A percentile compares a stretch with the other conserved stretches of the same genome.
Evolutionary conservation across 30 jellyfish, hydroid and myxozoan genomes (phyloP).

Genomic region (Hydra vulgaris): DNA sequence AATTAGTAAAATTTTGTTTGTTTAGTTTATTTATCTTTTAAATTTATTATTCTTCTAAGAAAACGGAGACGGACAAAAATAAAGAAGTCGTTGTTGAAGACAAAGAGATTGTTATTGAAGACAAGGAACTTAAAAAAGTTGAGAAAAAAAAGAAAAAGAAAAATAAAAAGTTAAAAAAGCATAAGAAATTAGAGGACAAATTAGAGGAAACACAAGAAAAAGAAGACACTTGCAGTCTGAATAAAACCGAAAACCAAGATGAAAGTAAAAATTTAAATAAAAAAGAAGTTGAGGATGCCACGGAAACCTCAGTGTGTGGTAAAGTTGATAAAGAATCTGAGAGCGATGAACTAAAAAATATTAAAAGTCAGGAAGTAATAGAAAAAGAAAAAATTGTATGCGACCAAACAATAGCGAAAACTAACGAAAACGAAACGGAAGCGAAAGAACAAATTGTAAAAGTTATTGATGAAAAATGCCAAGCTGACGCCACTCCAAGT

Average conservation of each 20-base stretch:
- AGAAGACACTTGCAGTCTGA: not conserved
- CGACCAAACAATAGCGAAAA: too few relatives aligned
- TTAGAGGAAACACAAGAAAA: not conserved
- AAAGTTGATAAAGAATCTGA: not conserved
- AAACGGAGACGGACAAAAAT: too few relatives aligned
- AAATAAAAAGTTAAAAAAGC: not conserved
- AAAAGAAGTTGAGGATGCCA: not conserved
- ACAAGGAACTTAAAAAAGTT: not conserved
- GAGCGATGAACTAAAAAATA: too few relatives aligned
- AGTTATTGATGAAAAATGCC: not conserved
- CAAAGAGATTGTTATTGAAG: slow-evolving; percentile 2
- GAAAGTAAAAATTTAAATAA: too few relatives aligned
- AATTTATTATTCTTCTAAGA: not conserved
- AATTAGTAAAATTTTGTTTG: too few relatives aligned
- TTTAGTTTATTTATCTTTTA: too few relatives aligned
- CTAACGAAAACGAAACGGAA: not conserved
- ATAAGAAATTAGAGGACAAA: not conserved
- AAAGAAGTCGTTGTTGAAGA: not conserved
- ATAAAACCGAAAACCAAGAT: not conserved
- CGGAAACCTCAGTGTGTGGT: not conserved
- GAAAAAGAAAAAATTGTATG: not conserved
- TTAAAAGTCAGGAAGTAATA: not conserved
- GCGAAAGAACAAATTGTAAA: not conserved
- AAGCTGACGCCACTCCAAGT: not conserved
- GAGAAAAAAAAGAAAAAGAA: not conserved